Evolutionary conservation across 2,797 vertebrate genomes (phyloP).

Genomic region (Oryzias sinensis): DNA sequence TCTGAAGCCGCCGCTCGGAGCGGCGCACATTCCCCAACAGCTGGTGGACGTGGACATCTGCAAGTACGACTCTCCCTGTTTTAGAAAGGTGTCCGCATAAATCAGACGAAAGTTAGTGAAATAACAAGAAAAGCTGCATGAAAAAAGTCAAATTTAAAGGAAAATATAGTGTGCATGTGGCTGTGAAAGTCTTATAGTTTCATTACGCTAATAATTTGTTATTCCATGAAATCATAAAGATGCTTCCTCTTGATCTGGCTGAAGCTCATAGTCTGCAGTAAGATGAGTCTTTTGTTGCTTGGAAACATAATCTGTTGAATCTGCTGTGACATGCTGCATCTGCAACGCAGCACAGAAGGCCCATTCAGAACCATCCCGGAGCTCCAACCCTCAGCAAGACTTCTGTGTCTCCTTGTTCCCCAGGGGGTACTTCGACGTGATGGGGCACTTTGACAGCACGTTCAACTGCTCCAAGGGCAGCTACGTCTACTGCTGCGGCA

Average conservation of each 20-base stretch:
- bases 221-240: no score
- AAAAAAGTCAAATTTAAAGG: no score
- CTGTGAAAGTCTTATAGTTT: no score
- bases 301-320: constrained; percentile 53
- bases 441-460: constrained; percentile 89
- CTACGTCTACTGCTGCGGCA: constrained; percentile 93
- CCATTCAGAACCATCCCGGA: not conserved
- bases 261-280: constrained; percentile 42
- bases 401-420: not conserved
- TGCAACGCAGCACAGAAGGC: constrained; percentile 8
- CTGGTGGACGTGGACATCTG: constrained; percentile 83
- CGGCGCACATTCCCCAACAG: constrained; percentile 73
- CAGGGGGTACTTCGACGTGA: constrained; percentile 89
- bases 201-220: no score
- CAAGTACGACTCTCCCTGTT: constrained; percentile 50
- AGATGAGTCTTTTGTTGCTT: constrained; percentile 68
- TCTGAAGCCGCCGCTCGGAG: constrained; percentile 75
- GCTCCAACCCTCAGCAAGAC: not conserved
- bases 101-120: no score
- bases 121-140: no score
- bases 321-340: constrained; percentile 31
- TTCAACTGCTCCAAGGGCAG: constrained; percentile 91
- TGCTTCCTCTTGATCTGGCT: constrained; percentile 33
- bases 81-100: no score
- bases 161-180: no score